These are phyloP conservation scores for Toxotes chatareus DNA, from an alignment of 2,113 vertebrate species.

Conservation along the genomic window DNA sequence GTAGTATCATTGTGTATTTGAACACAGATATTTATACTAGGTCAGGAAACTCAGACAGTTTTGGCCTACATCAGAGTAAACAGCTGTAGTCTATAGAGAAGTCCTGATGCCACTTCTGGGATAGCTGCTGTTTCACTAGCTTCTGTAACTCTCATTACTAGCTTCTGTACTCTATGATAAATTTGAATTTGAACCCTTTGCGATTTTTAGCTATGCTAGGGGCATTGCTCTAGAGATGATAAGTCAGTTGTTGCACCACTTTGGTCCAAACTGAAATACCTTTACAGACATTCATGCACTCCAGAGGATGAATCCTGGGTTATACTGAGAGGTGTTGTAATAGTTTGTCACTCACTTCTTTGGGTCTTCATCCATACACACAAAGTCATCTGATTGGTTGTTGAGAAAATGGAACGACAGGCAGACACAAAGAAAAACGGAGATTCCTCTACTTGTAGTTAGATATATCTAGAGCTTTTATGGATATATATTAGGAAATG, in stretches of 20 bases:
- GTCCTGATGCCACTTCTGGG: not conserved
- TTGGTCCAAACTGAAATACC: not conserved
- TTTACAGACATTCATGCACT: not conserved
- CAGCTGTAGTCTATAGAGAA: not conserved
- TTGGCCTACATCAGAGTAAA: not conserved
- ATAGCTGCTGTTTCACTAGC: not conserved
- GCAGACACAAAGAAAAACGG: too few species aligned
- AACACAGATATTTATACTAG: not conserved
- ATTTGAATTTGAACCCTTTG: not conserved
- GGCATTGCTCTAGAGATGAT: not conserved
- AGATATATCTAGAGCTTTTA: not conserved
- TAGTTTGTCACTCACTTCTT: too few species aligned
- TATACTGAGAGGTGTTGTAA: too few species aligned
- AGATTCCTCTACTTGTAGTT: too few species aligned
- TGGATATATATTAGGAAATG: not conserved
- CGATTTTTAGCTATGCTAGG: not conserved
- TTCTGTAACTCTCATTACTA: not conserved
- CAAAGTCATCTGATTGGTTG: too few species aligned
- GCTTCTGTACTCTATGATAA: not conserved
- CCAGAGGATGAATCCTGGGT: not conserved
- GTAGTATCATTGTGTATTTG: not conserved
- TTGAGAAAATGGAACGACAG: too few species aligned
- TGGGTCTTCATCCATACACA: too few species aligned
- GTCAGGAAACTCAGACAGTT: not conserved
- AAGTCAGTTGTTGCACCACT: not conserved